Conservation (phyloP, 2,113 vertebrate species). For the Datnioides undecimradiatus region DNA sequence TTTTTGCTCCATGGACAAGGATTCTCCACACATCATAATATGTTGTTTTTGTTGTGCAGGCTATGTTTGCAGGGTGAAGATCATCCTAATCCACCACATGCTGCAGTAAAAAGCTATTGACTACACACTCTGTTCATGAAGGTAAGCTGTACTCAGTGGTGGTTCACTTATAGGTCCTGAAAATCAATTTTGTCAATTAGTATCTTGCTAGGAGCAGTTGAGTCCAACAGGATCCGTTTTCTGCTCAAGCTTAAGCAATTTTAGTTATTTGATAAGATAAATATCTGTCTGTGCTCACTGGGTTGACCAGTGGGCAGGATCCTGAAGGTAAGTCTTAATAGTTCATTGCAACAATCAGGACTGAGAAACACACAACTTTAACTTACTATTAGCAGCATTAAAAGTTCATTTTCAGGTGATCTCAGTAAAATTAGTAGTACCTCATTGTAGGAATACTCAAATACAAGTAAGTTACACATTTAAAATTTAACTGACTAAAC, state of each 20-base stretch:
- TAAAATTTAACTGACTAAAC: no score
- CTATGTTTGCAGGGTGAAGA: conserved; percentile 1
- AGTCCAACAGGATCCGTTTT: neutral
- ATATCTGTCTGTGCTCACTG: neutral
- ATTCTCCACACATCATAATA: conserved; percentile 2
- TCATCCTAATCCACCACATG: neutral
- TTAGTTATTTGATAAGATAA: neutral
- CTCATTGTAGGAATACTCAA: neutral
- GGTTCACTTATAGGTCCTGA: neutral
- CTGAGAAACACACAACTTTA: no score
- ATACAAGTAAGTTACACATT: neutral
- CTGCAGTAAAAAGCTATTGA: neutral
- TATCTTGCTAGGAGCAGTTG: neutral
- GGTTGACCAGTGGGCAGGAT: no score
- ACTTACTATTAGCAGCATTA: no score
- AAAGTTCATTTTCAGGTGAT: neutral
- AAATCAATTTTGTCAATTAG: neutral
- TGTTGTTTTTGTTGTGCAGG: neutral
- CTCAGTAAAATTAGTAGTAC: neutral
- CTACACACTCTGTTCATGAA: neutral
- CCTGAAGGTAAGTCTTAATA: neutral
- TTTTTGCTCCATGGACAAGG: neutral
- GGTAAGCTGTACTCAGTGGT: neutral
- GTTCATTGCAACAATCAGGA: neutral
- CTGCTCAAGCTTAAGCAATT: neutral